Evolutionary conservation across 1,140 invertebrate species (phyloP), one percentile per base, ranked within the genome.

Genomic region (Pseudomyrmex dendroicus): DNA sequence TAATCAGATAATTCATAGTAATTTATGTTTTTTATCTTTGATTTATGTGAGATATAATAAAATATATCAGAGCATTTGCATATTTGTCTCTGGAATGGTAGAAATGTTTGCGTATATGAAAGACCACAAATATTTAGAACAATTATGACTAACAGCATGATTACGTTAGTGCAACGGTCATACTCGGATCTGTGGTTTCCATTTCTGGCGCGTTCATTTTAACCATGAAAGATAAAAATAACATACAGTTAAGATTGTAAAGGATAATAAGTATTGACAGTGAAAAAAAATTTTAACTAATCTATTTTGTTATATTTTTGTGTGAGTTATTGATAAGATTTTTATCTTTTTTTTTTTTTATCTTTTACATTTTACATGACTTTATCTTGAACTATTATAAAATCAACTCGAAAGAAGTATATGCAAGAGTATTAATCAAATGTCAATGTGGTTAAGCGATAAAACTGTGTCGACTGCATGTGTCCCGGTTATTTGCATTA

Each of bases 401-500:
- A 63, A 68, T 17, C 5, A 70, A 46, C 48, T 20, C 22, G 0
- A n/a, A 52, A 46, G 10, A 52, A 35, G 22, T 72, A 22, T 61
- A 25, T 35, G 4, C 25, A 44, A 12, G 1, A 22, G 5, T 46
- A 35, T 12, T 1, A 63, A 52, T 83, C 20, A 44, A 44, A 62
- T 82, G 13, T 57, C 48, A 59, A 61, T 80, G 54, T 3, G 2
- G 59, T 44, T 80, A 48, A 2, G 35, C 35, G 0, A 59, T 13
- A 2, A 68, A 68, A 80, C 17, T 15, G 48, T 64, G 48, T 46
- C 20, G 9, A 66, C 74, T 70, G n/a, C 35, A 17, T 63, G 35
- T 74, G 77, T 25, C 61, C 84, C 12, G 46, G 7, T 85, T 88
- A 12, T 22, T 76, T 64, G 10, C 76, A 86, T 87, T 90, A 89